phyloP scores from a whole-genome alignment of 2,113 vertebrate genomes.

The Coturnix japonica region DNA sequence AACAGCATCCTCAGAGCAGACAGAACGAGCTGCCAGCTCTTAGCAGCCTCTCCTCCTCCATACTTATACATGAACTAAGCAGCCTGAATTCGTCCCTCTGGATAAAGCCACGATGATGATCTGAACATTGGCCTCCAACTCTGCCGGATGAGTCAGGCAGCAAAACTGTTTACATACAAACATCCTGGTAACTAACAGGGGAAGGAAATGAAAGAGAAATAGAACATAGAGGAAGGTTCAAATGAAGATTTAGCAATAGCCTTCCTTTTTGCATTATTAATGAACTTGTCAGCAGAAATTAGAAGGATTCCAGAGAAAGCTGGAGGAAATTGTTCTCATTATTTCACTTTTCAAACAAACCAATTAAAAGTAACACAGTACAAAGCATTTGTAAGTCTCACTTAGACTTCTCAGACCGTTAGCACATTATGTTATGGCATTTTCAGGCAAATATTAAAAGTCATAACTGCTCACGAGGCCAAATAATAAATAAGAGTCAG shows the following conservation, averaged over 20 bases:
- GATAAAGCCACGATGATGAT: neutral
- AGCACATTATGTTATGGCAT: neutral
- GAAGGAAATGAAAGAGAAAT: constrained; percentile 44
- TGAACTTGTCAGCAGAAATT: neutral
- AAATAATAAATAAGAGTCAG: neutral
- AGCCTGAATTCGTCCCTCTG: neutral
- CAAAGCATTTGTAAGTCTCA: fast-evolving
- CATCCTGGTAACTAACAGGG: constrained; percentile 36
- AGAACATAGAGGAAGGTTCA: constrained; percentile 22
- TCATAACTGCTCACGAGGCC: neutral
- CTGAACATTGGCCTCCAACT: neutral
- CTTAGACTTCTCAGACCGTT: neutral
- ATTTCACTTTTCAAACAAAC: neutral
- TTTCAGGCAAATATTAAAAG: neutral
- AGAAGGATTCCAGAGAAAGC: neutral
- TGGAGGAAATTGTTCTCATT: neutral
- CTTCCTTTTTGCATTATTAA: neutral
- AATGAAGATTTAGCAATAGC: neutral
- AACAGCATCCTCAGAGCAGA: neutral
- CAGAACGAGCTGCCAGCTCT: neutral
- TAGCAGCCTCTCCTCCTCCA: neutral
- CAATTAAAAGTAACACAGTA: neutral
- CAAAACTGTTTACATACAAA: constrained; percentile 40
- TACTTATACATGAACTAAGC: neutral
- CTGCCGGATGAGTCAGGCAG: constrained; percentile 10